Percentiles rank a stretch among this genome's conserved stretches.
Evolutionary conservation across 2,113 vertebrate genomes (phyloP).

Genomic region (Neolamprologus devosi): DNA sequence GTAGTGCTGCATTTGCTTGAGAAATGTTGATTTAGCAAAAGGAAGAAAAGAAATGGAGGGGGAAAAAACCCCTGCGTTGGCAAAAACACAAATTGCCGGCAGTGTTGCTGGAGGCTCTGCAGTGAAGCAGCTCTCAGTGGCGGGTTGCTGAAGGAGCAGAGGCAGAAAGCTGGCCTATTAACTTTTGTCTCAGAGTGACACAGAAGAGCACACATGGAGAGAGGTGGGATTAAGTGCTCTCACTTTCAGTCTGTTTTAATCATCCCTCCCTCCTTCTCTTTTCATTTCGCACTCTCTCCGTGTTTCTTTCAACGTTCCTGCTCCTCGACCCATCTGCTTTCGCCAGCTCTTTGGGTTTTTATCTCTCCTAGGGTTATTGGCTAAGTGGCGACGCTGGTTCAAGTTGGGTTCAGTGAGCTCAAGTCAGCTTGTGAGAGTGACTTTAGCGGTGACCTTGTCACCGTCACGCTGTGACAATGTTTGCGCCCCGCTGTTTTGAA

Average conservation of each 20-base stretch:
- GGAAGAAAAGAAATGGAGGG: background rate
- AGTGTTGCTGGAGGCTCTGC: conserved; percentile 46
- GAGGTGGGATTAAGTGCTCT: conserved; percentile 15
- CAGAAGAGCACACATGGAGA: conserved; percentile 2
- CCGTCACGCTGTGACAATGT: background rate
- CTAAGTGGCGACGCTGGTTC: background rate
- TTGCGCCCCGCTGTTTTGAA: background rate
- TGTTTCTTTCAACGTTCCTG: background rate
- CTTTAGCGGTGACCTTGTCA: background rate
- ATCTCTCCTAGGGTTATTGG: background rate
- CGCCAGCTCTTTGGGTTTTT: background rate
- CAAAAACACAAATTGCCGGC: conserved; percentile 52
- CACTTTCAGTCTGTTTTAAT: conserved; percentile 9
- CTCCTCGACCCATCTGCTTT: background rate
- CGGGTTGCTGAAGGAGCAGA: conserved; percentile 28
- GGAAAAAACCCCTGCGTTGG: conserved; percentile 15
- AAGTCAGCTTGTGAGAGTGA: background rate
- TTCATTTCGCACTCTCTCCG: background rate
- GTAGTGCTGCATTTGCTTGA: conserved; percentile 5
- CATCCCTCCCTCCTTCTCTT: background rate
- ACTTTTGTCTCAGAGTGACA: conserved; percentile 23
- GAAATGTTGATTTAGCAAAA: conserved; percentile 49
- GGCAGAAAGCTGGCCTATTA: conserved; percentile 44
- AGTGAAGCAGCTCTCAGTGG: conserved; percentile 35
- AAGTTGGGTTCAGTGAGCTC: background rate